phyloP scores from a whole-genome alignment of 2,888 invertebrate genomes.

The Colostygia pectinataria region DNA sequence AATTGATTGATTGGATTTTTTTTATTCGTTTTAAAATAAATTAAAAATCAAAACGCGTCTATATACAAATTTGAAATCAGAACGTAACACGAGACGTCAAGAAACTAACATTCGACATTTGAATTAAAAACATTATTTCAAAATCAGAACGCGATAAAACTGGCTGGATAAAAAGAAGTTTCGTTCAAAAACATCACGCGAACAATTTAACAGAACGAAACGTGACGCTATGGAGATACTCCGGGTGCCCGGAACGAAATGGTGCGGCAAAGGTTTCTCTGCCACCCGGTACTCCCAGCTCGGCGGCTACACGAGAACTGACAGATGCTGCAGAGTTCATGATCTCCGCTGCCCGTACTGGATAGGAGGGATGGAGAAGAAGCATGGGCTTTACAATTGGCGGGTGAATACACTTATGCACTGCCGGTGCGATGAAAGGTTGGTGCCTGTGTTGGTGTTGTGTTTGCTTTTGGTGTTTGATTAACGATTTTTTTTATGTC shows the following conservation, averaged over 20 bases:
- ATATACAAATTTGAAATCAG: too few relatives aligned
- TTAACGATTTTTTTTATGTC: background rate
- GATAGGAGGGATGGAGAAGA: conserved; percentile 92
- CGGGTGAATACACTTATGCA: conserved; percentile 95
- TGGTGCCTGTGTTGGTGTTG: conserved; percentile 48
- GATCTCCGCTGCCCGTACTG: conserved; percentile 92
- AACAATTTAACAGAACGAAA: conserved; percentile 62
- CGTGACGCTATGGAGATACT: conserved; percentile 85
- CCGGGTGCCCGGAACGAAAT: conserved; percentile 94
- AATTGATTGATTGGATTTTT: too few relatives aligned
- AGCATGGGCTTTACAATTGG: conserved; percentile 94
- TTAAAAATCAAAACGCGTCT: too few relatives aligned
- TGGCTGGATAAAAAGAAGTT: conserved; percentile 29
- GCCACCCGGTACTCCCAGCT: conserved; percentile 92
- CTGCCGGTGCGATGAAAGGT: conserved; percentile 96
- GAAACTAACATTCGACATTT: background rate
- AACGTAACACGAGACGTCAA: too few relatives aligned
- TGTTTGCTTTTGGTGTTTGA: background rate
- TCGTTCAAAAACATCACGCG: conserved; percentile 21
- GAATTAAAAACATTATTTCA: background rate
- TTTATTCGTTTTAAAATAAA: too few relatives aligned
- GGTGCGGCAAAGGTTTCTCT: conserved; percentile 95
- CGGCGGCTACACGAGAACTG: conserved; percentile 92
- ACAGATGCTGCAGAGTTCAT: conserved; percentile 91
- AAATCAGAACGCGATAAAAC: conserved; percentile 14